A percentile compares a stretch with the other conserved stretches of the same genome.
phyloP scores from a whole-genome alignment of 2,113 vertebrate genomes.

The Arvicanthis niloticus region DNA sequence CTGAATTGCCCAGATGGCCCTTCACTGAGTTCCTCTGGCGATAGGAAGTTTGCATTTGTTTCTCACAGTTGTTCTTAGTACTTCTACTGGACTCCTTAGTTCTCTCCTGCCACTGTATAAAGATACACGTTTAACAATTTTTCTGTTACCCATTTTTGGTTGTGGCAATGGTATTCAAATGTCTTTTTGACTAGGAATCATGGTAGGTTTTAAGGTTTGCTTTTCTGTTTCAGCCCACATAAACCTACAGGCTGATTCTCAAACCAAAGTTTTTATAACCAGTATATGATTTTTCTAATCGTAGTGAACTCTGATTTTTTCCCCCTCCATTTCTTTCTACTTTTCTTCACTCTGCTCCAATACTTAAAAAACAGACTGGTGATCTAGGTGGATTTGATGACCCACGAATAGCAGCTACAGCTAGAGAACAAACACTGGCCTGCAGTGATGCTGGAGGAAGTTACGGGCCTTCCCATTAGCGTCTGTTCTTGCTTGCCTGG shows the following conservation, averaged over 20 bases:
- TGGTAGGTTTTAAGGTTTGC: neutral
- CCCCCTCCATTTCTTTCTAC: neutral
- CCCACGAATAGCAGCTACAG: neutral
- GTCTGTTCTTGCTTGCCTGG: neutral
- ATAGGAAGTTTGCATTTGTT: conserved; percentile 24
- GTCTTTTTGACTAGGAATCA: neutral
- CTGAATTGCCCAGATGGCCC: neutral
- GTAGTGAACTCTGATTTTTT: conserved; percentile 44
- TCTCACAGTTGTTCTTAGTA: neutral
- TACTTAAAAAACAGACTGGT: neutral
- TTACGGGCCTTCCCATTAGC: neutral
- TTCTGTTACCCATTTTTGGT: neutral
- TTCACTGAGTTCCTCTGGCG: neutral
- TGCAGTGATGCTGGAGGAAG: neutral
- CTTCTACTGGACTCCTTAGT: neutral
- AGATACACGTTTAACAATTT: neutral
- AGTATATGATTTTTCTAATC: conserved; percentile 16
- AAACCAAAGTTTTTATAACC: conserved; percentile 35
- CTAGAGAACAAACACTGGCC: neutral
- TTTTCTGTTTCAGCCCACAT: neutral
- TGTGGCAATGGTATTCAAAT: neutral
- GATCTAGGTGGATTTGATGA: conserved; percentile 23
- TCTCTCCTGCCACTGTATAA: neutral
- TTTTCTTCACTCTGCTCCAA: neutral
- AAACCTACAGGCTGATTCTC: neutral